Evolutionary conservation across 2,113 vertebrate genomes (phyloP).

Genomic region (Cranoglanis bouderius): DNA sequence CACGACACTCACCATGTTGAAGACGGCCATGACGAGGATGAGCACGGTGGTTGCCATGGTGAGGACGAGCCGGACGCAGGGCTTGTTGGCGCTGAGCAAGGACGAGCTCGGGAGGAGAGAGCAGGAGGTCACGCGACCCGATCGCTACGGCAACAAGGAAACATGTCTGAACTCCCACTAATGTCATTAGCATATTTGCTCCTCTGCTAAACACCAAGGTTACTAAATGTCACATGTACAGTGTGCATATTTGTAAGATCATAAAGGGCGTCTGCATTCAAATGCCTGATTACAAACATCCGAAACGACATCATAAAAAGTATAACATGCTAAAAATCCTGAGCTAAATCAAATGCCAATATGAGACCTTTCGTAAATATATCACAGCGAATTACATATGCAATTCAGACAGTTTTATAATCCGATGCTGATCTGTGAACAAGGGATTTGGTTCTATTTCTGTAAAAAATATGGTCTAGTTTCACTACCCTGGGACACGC

Average conservation of each 20-base stretch:
- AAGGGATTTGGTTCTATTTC: background rate
- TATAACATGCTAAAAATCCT: background rate
- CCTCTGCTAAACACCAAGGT: constrained; percentile 19
- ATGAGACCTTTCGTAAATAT: background rate
- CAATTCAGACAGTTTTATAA: background rate
- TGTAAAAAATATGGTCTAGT: background rate
- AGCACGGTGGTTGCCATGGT: constrained; percentile 89
- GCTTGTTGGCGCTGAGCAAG: constrained; percentile 87
- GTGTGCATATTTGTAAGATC: background rate
- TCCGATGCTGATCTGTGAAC: background rate
- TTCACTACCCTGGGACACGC: constrained; percentile 16
- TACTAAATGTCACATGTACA: constrained; percentile 38
- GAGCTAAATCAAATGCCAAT: background rate
- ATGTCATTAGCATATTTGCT: constrained; percentile 48
- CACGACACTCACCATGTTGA: constrained; percentile 89
- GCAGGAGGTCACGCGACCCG: constrained; percentile 84
- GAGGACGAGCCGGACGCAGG: constrained; percentile 90
- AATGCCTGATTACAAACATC: background rate
- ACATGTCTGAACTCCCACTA: constrained; percentile 45
- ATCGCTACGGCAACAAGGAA: constrained; percentile 77
- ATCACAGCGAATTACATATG: background rate
- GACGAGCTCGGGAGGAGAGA: constrained; percentile 84
- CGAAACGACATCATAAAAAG: background rate
- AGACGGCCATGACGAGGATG: constrained; percentile 91
- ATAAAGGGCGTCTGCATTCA: background rate